These are phyloP conservation scores for Coranthus polyacanthus DNA, from an alignment of 2,797 vertebrate species.

Conservation along the genomic window DNA sequence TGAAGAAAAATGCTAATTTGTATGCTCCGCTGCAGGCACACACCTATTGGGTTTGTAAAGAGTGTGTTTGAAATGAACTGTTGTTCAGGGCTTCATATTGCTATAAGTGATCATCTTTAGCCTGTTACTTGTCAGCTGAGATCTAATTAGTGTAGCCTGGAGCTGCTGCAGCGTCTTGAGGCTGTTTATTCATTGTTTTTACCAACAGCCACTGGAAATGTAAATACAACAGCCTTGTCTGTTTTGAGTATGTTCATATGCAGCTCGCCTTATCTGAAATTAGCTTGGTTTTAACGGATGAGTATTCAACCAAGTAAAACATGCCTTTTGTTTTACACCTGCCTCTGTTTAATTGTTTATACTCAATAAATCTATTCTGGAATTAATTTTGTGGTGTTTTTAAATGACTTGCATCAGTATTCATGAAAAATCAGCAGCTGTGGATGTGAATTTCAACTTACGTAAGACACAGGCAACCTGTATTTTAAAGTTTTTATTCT, in stretches of 20 bases:
- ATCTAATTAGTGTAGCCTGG: slow-evolving; percentile 55
- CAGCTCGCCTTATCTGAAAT: slow-evolving; percentile 56
- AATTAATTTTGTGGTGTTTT: slow-evolving; percentile 10
- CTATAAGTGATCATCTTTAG: slow-evolving; percentile 56
- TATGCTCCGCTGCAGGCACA: slow-evolving; percentile 44
- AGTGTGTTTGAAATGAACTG: slow-evolving; percentile 46
- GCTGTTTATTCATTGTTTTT: slow-evolving; percentile 50
- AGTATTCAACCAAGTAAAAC: slow-evolving; percentile 44
- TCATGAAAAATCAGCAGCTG: neutral
- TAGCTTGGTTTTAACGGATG: slow-evolving; percentile 39
- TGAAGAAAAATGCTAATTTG: slow-evolving; percentile 44
- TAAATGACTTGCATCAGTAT: neutral
- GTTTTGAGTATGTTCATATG: slow-evolving; percentile 51
- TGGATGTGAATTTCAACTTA: neutral
- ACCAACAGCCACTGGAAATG: slow-evolving; percentile 65
- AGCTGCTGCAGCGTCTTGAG: slow-evolving; percentile 33
- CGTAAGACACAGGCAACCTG: neutral
- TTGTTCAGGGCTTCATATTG: slow-evolving; percentile 55
- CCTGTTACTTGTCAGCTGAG: slow-evolving; percentile 38
- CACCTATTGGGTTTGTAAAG: slow-evolving; percentile 56
- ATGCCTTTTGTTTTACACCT: slow-evolving; percentile 51
- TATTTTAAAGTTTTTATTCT: slow-evolving; percentile 77
- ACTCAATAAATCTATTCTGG: slow-evolving; percentile 75
- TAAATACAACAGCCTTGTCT: slow-evolving; percentile 60
- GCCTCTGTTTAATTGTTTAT: slow-evolving; percentile 63